Conservation (phyloP, 1,140 invertebrate species). For the Agrilus planipennis region DNA sequence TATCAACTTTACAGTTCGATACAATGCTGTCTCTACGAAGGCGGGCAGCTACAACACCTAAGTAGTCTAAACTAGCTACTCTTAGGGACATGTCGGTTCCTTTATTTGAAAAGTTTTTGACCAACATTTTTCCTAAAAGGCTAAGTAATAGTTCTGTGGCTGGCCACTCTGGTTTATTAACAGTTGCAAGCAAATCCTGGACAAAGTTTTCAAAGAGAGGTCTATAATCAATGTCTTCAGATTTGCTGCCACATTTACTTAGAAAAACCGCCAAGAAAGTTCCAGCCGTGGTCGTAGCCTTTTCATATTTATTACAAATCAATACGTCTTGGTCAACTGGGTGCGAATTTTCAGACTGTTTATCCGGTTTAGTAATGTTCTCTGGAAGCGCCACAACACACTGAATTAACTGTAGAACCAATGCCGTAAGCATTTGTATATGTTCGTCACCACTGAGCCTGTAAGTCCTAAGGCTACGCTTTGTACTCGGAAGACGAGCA, state of each 20-base stretch:
- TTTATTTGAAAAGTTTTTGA: slow-evolving; percentile 93
- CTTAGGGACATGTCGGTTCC: slow-evolving; percentile 89
- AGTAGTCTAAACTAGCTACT: slow-evolving; percentile 92
- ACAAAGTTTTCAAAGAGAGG: slow-evolving; percentile 98
- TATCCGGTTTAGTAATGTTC: slow-evolving; percentile 30
- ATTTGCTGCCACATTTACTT: slow-evolving; percentile 87
- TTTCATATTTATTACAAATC: slow-evolving; percentile 84
- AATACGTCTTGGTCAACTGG: slow-evolving; percentile 73
- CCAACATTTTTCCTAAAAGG: slow-evolving; percentile 84
- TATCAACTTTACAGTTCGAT: slow-evolving; percentile 78
- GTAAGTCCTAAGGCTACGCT: slow-evolving; percentile 83
- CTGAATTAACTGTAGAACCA: slow-evolving; percentile 94
- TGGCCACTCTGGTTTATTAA: slow-evolving; percentile 99
- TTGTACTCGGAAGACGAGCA: slow-evolving; percentile 90
- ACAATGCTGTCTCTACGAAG: slow-evolving; percentile 86
- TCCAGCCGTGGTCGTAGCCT: slow-evolving; percentile 79
- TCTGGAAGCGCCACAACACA: slow-evolving; percentile 87
- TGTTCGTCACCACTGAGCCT: slow-evolving; percentile 69
- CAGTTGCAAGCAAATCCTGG: slow-evolving; percentile 90
- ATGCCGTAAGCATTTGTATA: slow-evolving; percentile 97
- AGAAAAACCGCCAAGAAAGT: slow-evolving; percentile 95
- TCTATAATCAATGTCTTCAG: slow-evolving; percentile 94
- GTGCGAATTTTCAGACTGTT: slow-evolving; percentile 22
- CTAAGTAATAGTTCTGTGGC: slow-evolving; percentile 91
- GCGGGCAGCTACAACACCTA: slow-evolving; percentile 92